Evolutionary conservation across 2,113 vertebrate genomes (phyloP), one percentile per base, ranked within the genome.

Genomic region (Rhagologus leucostigma): DNA sequence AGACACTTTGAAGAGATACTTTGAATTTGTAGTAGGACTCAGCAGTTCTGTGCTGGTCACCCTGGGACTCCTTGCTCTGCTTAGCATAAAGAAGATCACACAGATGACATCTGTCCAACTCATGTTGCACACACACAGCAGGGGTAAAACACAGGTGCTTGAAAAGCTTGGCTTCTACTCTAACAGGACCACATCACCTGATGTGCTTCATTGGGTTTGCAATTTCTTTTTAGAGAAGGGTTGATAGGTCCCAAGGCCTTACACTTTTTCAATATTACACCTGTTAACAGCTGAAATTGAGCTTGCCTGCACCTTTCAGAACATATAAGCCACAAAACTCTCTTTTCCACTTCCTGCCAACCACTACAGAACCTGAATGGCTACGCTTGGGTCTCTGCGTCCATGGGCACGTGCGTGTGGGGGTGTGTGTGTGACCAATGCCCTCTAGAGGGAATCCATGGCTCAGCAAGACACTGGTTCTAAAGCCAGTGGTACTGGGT

Each of bases 351-450:
- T 50, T 68, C 10, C 29, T 29, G 39, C 15, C 41, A 59, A 26
- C 14, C 46, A 32, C 33, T 65, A 6, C 5, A 71, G 64, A 55
- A 26, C 5, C 56, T 44, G 27, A 60, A 75, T 74, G 60, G 37
- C 68, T 57, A 41, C 1, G 1, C 29, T 10, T 55, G 37, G 33
- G 21, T 57, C 3, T 18, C 29, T 29, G 56, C 24, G 14, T 16
- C 26, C 22, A 11, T 2, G 9, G 41, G 30, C 33, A 44, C 1
- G 2, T 5, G 39, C 18, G 26, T 2, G 10, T 3, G 39, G 30
- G 16, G 8, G 42, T 2, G 3, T 44, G 32, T 42, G 10, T 37
- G 64, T 63, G 69, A 47, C 53, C 82, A 77, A 71, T 65, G 67
- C 62, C 89, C 79, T 94, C 69, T 70, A 75, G 86, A 88, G 70